phyloP scores from a whole-genome alignment of 2,888 invertebrate genomes.

The Eurytoma californica region DNA sequence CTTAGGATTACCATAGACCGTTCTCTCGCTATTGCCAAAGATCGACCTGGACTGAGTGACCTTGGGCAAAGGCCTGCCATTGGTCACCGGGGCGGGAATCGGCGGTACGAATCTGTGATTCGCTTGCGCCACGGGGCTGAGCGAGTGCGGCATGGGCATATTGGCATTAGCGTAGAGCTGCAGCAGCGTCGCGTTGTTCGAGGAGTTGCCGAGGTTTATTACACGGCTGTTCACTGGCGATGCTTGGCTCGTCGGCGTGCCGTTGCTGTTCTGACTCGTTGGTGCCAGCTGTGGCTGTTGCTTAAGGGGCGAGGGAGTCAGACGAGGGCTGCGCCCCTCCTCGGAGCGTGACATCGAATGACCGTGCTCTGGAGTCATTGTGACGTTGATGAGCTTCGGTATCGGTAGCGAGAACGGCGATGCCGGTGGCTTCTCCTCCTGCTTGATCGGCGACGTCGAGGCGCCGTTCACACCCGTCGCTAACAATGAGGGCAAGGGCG shows the following conservation, averaged over 20 bases:
- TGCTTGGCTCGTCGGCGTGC: conserved; percentile 49
- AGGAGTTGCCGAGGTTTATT: conserved; percentile 69
- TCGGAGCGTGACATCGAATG: conserved; percentile 68
- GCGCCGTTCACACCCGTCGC: not conserved
- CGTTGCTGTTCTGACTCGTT: conserved; percentile 40
- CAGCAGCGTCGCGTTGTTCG: conserved; percentile 66
- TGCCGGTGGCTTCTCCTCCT: conserved; percentile 47
- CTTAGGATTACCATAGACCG: conserved; percentile 85
- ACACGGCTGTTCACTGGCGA: conserved; percentile 63
- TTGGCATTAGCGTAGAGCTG: conserved; percentile 70
- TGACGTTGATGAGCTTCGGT: conserved; percentile 74
- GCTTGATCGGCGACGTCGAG: conserved; percentile 12
- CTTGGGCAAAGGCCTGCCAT: conserved; percentile 72
- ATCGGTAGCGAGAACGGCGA: conserved; percentile 69
- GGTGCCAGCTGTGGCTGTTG: conserved; percentile 49
- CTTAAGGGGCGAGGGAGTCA: conserved; percentile 9
- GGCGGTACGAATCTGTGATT: conserved; percentile 67
- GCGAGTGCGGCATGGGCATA: conserved; percentile 56
- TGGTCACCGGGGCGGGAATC: conserved; percentile 54
- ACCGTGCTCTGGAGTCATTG: conserved; percentile 76
- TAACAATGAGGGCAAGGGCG: conserved; percentile 8
- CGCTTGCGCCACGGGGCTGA: conserved; percentile 44
- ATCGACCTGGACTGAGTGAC: conserved; percentile 82
- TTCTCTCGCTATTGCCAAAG: conserved; percentile 80
- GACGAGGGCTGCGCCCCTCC: conserved; percentile 12